Conservation (phyloP, 2,113 vertebrate genomes). For the Sebastes fasciatus region DNA sequence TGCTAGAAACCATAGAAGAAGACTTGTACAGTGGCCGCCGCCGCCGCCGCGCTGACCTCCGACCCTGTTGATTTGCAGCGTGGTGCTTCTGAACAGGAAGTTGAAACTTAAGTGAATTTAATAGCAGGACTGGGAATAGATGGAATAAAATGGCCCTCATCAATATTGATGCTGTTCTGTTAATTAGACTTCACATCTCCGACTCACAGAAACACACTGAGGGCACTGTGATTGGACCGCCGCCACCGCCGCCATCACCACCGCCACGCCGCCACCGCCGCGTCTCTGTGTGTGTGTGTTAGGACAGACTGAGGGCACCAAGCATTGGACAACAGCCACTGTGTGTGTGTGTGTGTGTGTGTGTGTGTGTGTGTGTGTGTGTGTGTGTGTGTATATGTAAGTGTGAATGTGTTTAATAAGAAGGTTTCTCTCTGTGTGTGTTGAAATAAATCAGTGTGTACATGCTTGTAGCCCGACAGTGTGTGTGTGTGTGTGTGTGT, state of each 20-base stretch:
- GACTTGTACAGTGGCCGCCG: constrained; percentile 10
- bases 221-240: constrained; percentile 68
- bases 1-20: constrained; percentile 33
- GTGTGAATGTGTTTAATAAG: not conserved
- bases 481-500: constrained; percentile 51
- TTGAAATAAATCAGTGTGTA: constrained; percentile 31
- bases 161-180: constrained; percentile 83
- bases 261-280: constrained; percentile 41
- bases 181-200: constrained; percentile 80
- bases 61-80: constrained; percentile 48
- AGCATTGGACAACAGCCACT: constrained; percentile 70
- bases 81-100: constrained; percentile 63
- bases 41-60: constrained; percentile 30
- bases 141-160: constrained; percentile 80
- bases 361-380: constrained; percentile 45
- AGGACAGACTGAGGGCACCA: constrained; percentile 71
- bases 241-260: constrained; percentile 40
- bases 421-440: not conserved
- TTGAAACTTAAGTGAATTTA: constrained; percentile 73
- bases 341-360: constrained; percentile 53
- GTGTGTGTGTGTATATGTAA: constrained; percentile 21
- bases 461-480: not conserved
- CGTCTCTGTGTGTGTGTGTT: constrained; percentile 26
- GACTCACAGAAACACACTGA: constrained; percentile 73
- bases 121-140: constrained; percentile 73